A percentile compares a stretch with the other conserved stretches of the same genome.
Conservation (phyloP, 2,113 vertebrate species). For the Riparia riparia region DNA sequence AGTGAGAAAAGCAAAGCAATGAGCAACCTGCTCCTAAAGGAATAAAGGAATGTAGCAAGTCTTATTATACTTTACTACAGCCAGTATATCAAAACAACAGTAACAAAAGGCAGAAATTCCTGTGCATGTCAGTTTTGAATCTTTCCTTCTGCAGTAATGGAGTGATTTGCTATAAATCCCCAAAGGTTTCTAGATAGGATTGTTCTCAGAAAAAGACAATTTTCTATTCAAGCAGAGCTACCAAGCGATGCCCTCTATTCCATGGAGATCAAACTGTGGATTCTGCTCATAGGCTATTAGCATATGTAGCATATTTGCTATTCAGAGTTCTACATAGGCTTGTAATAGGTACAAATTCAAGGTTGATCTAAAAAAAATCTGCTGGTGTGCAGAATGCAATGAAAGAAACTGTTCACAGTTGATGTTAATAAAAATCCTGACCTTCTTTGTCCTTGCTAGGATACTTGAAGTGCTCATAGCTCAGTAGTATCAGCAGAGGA, state of each 20-base stretch:
- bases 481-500: not conserved
- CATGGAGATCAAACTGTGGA: not conserved
- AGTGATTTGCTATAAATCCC: not conserved
- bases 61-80: conserved; percentile 3
- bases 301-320: not conserved
- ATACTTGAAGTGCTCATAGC: not conserved
- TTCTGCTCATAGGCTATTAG: conserved; percentile 11
- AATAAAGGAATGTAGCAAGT: not conserved
- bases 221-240: not conserved
- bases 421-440: not conserved
- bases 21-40: conserved; percentile 9
- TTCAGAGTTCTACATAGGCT: not conserved
- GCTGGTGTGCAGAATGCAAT: not conserved
- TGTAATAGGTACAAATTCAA: conserved; percentile 1
- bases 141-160: not conserved
- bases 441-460: conserved; percentile 2
- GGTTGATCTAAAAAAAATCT: conserved; percentile 14
- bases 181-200: not conserved
- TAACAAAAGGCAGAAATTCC: not conserved
- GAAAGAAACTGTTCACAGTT: not conserved
- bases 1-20: not conserved
- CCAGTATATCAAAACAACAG: not conserved
- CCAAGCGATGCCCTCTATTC: not conserved
- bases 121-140: not conserved
- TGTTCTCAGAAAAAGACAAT: not conserved